Percentiles rank a stretch among this genome's conserved stretches.
phyloP scores from a whole-genome alignment of 2,888 invertebrate species.

The Troides aeacus region DNA sequence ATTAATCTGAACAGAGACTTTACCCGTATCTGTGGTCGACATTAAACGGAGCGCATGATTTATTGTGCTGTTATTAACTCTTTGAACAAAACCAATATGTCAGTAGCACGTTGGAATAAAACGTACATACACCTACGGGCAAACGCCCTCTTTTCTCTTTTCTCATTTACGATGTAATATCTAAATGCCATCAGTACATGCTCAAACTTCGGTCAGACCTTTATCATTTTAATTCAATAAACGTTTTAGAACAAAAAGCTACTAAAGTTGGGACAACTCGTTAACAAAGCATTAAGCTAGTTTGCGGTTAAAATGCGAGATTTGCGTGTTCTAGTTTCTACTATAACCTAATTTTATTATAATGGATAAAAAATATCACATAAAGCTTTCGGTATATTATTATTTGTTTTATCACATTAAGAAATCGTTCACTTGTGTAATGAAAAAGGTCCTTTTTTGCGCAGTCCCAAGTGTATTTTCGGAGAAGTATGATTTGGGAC shows the following conservation, averaged over 20 bases:
- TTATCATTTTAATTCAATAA: slow-evolving; percentile 21
- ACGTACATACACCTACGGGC: slow-evolving; percentile 3
- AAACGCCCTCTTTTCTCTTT: slow-evolving; percentile 2
- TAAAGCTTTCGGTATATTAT: background rate
- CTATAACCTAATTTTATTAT: slow-evolving; percentile 7
- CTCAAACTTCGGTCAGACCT: slow-evolving; percentile 6
- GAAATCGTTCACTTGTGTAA: background rate
- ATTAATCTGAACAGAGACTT: slow-evolving; percentile 11
- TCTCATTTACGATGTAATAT: slow-evolving; percentile 5
- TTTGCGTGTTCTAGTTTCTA: background rate
- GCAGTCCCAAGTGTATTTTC: background rate
- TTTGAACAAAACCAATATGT: slow-evolving; percentile 18
- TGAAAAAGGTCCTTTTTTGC: background rate
- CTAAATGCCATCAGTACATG: slow-evolving; percentile 10
- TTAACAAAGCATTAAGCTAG: background rate
- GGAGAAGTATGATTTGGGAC: background rate
- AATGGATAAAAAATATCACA: background rate
- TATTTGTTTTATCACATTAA: background rate
- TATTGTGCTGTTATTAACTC: slow-evolving; percentile 18
- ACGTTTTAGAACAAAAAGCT: slow-evolving; percentile 13
- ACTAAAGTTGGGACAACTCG: slow-evolving; percentile 14
- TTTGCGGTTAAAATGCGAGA: slow-evolving; percentile 2
- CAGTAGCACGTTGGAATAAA: slow-evolving; percentile 8
- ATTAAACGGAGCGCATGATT: slow-evolving; percentile 12
- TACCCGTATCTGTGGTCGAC: slow-evolving; percentile 17